A percentile compares a stretch with the other conserved stretches of the same genome.
phyloP scores from a whole-genome alignment of 37 sponge, comb jelly and placozoan genomes.

The Tethya wilhelma region DNA sequence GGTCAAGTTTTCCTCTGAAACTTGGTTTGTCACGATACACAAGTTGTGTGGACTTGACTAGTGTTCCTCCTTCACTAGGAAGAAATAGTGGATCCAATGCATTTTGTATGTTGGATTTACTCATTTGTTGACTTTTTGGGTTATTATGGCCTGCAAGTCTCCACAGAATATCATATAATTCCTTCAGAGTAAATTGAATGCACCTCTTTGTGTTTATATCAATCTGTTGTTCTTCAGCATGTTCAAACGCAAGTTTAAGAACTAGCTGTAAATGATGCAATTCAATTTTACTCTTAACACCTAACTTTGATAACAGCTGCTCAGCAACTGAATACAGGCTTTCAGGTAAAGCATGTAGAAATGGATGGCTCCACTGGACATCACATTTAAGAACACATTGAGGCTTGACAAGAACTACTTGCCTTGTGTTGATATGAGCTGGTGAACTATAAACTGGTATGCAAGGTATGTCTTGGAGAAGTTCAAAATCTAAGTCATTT shows the following conservation, averaged over 20 bases:
- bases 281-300: neutral
- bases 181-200: slow-evolving; percentile 1
- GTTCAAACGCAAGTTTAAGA: slow-evolving; percentile 13
- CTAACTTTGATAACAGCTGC: slow-evolving; percentile 13
- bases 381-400: slow-evolving; percentile 25
- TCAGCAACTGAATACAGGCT: neutral
- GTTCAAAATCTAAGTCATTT: neutral
- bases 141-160: neutral
- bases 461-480: slow-evolving; percentile 14
- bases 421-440: neutral
- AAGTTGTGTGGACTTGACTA: too few relatives aligned
- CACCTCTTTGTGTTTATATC: slow-evolving; percentile 27
- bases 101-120: too few relatives aligned
- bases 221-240: neutral
- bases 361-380: slow-evolving; percentile 25
- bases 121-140: too few relatives aligned
- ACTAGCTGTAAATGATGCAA: slow-evolving; percentile 36
- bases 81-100: too few relatives aligned
- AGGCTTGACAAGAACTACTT: slow-evolving; percentile 51
- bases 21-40: too few relatives aligned
- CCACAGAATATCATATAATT: neutral
- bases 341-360: slow-evolving; percentile 22
- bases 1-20: too few relatives aligned
- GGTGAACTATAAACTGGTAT: slow-evolving; percentile 28
- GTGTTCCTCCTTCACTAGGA: too few relatives aligned